Evolutionary conservation across 2,888 invertebrate species (phyloP).

Genomic region (Erebia aethiops): DNA sequence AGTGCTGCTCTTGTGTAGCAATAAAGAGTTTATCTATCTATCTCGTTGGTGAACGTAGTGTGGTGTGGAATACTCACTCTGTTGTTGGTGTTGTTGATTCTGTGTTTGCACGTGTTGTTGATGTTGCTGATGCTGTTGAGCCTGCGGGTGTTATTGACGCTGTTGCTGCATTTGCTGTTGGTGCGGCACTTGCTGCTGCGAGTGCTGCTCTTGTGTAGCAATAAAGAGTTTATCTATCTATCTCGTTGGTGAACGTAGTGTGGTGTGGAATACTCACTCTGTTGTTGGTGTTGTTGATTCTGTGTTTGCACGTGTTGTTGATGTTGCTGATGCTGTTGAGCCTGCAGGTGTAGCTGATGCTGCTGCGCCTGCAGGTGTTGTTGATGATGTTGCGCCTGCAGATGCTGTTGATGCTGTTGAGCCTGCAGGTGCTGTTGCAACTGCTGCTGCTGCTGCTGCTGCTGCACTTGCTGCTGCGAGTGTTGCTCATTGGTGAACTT

Average conservation of each 20-base stretch:
- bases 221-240: no score
- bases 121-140: constrained; percentile 35
- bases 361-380: constrained; percentile 43
- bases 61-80: constrained; percentile 34
- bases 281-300: constrained; percentile 40
- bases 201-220: no score
- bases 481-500: constrained; percentile 77
- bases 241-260: no score
- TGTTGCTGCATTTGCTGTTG: constrained; percentile 35
- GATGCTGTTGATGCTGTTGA: constrained; percentile 33
- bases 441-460: constrained; percentile 50
- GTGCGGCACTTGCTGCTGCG: constrained; percentile 18
- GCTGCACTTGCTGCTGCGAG: constrained; percentile 58
- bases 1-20: no score
- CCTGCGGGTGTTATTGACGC: constrained; percentile 43
- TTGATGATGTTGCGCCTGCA: constrained; percentile 43
- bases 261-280: constrained; percentile 33
- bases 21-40: no score
- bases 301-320: constrained; percentile 32
- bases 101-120: constrained; percentile 35
- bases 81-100: constrained; percentile 40
- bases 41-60: no score
- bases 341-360: constrained; percentile 45
- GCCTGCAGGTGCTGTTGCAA: no score
- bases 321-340: constrained; percentile 22